Evolutionary conservation across 2,113 vertebrate genomes (phyloP).

Genomic region (Lanius ludovicianus): DNA sequence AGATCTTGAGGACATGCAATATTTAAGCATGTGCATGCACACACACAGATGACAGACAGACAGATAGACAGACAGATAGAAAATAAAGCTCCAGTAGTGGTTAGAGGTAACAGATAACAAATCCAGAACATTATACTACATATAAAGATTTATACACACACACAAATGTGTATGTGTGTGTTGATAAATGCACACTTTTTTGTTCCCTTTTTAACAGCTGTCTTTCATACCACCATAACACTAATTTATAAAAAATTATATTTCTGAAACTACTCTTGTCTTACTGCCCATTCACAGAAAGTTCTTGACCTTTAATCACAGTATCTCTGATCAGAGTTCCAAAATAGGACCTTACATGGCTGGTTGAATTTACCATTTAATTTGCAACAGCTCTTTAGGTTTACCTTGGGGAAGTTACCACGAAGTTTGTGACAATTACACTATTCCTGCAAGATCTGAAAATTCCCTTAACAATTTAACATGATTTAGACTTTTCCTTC

Average conservation of each 20-base stretch:
- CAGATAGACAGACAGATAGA: rapidly evolving
- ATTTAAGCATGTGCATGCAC: background rate
- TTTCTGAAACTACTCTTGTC: background rate
- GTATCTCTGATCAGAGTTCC: background rate
- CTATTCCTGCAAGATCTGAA: background rate
- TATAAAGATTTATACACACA: background rate
- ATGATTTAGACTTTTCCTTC: background rate
- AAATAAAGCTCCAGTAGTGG: background rate
- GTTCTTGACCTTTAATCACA: background rate
- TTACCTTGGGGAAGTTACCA: background rate
- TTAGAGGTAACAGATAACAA: background rate
- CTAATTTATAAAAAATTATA: background rate
- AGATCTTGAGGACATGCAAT: background rate
- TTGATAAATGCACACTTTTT: background rate
- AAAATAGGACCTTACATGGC: background rate
- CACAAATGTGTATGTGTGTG: rapidly evolving
- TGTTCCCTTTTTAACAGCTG: background rate
- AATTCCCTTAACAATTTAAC: background rate
- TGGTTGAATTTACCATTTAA: background rate
- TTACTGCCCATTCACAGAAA: background rate
- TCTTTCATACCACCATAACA: background rate
- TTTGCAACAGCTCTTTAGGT: background rate
- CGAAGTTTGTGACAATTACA: background rate
- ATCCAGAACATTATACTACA: background rate
- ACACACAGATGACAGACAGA: background rate